phyloP scores from a whole-genome alignment of 2,888 invertebrate species.

The Eulithis prunata region DNA sequence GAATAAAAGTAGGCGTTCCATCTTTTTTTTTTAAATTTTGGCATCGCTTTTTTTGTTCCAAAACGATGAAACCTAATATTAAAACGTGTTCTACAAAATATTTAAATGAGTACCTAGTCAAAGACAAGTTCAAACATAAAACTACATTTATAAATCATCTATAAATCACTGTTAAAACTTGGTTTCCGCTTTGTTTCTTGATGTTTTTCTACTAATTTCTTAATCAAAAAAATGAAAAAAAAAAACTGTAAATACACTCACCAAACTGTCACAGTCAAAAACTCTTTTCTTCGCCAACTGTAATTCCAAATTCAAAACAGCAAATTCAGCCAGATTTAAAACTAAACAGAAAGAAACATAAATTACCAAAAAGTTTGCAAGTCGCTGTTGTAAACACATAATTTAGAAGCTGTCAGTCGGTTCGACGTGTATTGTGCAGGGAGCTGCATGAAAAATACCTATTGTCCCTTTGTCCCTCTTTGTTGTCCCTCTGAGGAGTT shows the following conservation, averaged over 20 bases:
- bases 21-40: too few relatives aligned
- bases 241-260: too few relatives aligned
- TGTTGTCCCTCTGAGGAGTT: constrained; percentile 52
- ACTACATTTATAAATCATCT: too few relatives aligned
- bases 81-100: too few relatives aligned
- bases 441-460: constrained; percentile 53
- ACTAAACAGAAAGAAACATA: constrained; percentile 40
- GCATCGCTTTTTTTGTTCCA: too few relatives aligned
- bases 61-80: too few relatives aligned
- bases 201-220: not conserved
- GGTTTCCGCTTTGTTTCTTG: not conserved
- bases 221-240: too few relatives aligned
- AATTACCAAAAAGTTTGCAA: constrained; percentile 40
- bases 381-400: constrained; percentile 43
- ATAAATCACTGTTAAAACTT: too few relatives aligned
- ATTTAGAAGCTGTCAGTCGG: constrained; percentile 43
- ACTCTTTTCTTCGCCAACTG: not conserved
- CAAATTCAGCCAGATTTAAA: constrained; percentile 23
- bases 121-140: too few relatives aligned
- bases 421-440: constrained; percentile 34
- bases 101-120: too few relatives aligned
- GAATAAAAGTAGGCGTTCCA: not conserved
- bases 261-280: too few relatives aligned
- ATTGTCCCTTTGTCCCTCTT: constrained; percentile 45
- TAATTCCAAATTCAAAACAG: constrained; percentile 10